Conservation (phyloP, 2,797 vertebrate species). For the Ataeniobius toweri region DNA sequence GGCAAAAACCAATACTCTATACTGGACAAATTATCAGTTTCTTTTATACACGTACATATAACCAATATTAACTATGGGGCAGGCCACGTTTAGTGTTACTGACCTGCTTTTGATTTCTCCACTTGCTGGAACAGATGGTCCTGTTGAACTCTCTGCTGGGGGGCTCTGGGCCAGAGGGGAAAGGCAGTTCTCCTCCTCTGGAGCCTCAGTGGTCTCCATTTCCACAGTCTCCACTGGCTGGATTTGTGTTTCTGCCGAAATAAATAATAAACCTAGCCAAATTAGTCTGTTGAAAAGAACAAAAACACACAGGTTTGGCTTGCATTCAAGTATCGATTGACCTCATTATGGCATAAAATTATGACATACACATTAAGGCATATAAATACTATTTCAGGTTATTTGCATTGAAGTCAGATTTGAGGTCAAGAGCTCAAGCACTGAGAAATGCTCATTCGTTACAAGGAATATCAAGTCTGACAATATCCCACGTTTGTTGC, state of each 20-base stretch:
- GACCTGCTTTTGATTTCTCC: conserved; percentile 93
- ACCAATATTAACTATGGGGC: conserved; percentile 31
- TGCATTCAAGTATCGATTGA: neutral
- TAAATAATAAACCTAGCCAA: conserved; percentile 3
- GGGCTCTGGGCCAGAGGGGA: conserved; percentile 82
- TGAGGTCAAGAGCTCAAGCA: neutral
- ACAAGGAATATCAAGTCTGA: neutral
- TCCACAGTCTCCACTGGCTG: conserved; percentile 76
- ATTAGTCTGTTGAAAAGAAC: neutral
- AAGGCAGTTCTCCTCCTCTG: conserved; percentile 80
- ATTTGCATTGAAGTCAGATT: neutral
- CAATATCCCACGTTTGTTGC: neutral
- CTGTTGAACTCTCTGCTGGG: conserved; percentile 79
- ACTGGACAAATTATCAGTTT: conserved; percentile 9
- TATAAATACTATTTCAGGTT: neutral
- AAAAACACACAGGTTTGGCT: conserved; percentile 4
- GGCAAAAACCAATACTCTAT: conserved; percentile 15
- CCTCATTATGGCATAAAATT: neutral
- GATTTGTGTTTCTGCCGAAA: conserved; percentile 85
- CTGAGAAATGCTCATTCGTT: neutral
- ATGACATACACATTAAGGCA: neutral
- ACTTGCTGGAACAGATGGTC: conserved; percentile 84
- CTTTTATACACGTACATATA: conserved; percentile 4
- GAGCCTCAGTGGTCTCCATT: conserved; percentile 65
- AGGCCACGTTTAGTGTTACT: conserved; percentile 59